A percentile compares a stretch with the other conserved stretches of the same genome.
Evolutionary conservation across 2,113 vertebrate genomes (phyloP).

Genomic region (Lipotes vexillifer): DNA sequence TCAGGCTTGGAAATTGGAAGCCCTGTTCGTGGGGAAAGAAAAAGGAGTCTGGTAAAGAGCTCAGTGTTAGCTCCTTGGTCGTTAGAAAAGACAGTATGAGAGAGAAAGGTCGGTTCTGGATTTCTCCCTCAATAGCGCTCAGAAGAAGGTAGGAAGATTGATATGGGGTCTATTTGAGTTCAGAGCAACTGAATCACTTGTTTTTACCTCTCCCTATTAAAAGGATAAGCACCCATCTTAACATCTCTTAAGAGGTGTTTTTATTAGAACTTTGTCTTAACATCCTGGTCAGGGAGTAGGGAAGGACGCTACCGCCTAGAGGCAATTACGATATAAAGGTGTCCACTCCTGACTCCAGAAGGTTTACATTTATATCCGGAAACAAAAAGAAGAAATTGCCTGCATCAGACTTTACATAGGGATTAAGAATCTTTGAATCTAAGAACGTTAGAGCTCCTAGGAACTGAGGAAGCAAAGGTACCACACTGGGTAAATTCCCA

Average conservation of each 20-base stretch:
- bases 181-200: not conserved
- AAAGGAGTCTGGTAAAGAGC: not conserved
- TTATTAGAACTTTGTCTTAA: not conserved
- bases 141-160: not conserved
- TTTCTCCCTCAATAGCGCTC: not conserved
- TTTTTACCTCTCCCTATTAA: not conserved
- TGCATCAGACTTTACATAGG: not conserved
- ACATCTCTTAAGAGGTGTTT: slow-evolving; percentile 13
- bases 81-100: not conserved
- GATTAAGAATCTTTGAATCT: not conserved
- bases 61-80: not conserved
- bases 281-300: not conserved
- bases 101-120: not conserved
- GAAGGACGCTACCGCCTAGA: not conserved
- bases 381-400: not conserved
- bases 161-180: not conserved
- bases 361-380: not conserved
- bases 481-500: not conserved
- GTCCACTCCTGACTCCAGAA: not conserved
- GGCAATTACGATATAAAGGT: not conserved
- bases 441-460: not conserved
- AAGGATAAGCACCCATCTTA: not conserved
- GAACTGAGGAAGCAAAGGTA: not conserved
- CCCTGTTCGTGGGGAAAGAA: slow-evolving; percentile 37
- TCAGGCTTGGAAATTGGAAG: slow-evolving; percentile 59